Conservation (phyloP, 2,797 vertebrate genomes). For the Mormyrus hasselquistii region DNA sequence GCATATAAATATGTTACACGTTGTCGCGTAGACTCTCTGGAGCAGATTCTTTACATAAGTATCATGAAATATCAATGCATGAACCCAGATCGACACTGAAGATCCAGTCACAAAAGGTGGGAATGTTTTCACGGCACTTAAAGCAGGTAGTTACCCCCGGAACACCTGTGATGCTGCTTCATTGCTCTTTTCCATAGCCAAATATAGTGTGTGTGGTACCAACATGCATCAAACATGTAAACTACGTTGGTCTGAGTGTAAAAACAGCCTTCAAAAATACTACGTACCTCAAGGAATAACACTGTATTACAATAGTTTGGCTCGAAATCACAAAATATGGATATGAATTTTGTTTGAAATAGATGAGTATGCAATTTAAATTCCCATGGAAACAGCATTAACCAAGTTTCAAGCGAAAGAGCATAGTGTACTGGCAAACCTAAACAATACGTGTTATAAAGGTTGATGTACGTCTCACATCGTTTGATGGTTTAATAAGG, state of each 20-base stretch:
- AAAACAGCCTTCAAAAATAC: neutral
- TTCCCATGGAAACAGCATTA: conserved; percentile 6
- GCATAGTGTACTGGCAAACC: neutral
- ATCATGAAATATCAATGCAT: neutral
- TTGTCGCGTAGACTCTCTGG: neutral
- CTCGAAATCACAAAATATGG: neutral
- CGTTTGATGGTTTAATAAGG: neutral
- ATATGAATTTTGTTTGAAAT: neutral
- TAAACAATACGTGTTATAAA: neutral
- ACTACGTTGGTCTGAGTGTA: neutral
- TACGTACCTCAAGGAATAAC: neutral
- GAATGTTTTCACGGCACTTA: neutral
- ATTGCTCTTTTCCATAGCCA: neutral
- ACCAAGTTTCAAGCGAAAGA: neutral
- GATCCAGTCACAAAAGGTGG: neutral
- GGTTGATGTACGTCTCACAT: neutral
- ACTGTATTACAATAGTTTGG: neutral
- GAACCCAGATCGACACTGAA: neutral
- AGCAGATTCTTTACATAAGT: neutral
- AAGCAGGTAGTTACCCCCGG: neutral
- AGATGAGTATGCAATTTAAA: neutral
- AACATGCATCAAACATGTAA: neutral
- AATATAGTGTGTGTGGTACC: neutral
- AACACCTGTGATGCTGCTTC: neutral
- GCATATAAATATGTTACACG: neutral